A percentile compares a stretch with the other conserved stretches of the same genome.
These are phyloP conservation scores for Limnothrissa miodon DNA, from an alignment of 2,113 vertebrate species.

Conservation along the genomic window DNA sequence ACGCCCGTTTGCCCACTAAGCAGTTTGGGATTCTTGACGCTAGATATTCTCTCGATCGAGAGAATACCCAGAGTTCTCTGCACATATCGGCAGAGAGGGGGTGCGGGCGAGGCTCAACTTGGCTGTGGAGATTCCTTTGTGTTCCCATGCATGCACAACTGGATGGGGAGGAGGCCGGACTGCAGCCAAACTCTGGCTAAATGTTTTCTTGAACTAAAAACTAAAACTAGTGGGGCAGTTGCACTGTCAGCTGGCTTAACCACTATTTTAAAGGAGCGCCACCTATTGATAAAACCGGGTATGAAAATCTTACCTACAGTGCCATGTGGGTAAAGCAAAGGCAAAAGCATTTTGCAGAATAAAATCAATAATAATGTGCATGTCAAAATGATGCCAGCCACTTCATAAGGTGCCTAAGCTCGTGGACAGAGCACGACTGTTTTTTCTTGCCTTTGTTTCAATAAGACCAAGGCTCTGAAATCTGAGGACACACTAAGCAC, in stretches of 20 bases:
- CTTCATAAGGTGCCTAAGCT: too few species aligned
- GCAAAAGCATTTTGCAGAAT: too few species aligned
- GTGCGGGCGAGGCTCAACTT: background rate
- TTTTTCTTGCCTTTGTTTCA: background rate
- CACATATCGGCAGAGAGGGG: background rate
- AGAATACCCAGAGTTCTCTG: background rate
- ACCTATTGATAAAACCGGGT: too few species aligned
- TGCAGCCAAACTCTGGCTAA: background rate
- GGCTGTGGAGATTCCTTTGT: background rate
- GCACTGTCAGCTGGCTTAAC: too few species aligned
- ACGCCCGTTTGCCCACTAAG: constrained; percentile 16
- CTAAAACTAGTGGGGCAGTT: too few species aligned
- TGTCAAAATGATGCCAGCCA: too few species aligned
- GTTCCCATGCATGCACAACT: background rate
- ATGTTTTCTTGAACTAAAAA: too few species aligned
- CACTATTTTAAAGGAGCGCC: too few species aligned
- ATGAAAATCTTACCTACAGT: too few species aligned
- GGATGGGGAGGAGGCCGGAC: background rate
- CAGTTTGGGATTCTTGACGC: background rate
- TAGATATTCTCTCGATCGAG: background rate
- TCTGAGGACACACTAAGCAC: background rate
- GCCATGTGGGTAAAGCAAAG: too few species aligned
- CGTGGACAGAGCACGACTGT: too few species aligned
- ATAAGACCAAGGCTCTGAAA: background rate
- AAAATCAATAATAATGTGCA: too few species aligned